Conservation (phyloP, 2,888 invertebrate genomes). For the Caenorhabditis imperialis region DNA sequence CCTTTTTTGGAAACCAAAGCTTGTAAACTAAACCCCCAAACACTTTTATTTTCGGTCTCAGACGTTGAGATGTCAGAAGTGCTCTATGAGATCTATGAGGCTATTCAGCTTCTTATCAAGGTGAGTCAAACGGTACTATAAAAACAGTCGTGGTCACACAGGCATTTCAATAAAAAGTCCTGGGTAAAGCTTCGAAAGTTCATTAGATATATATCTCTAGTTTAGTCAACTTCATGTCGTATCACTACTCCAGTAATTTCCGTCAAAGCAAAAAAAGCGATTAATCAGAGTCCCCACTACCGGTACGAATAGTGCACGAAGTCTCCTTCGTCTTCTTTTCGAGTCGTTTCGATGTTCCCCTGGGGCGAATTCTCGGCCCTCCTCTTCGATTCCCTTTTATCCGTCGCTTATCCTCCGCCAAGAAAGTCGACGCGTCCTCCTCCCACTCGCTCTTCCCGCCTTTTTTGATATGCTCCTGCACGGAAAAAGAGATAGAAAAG, state of each 20-base stretch:
- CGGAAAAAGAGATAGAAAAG: constrained; percentile 26
- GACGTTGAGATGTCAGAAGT: constrained; percentile 29
- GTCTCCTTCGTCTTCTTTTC: not conserved
- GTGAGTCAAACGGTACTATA: too few relatives aligned
- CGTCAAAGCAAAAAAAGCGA: too few relatives aligned
- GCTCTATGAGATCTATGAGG: constrained; percentile 43
- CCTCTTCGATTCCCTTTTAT: constrained; percentile 27
- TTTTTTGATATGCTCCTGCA: constrained; percentile 36
- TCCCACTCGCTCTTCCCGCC: not conserved
- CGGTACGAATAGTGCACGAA: too few relatives aligned
- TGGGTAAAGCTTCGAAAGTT: too few relatives aligned
- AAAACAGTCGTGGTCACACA: too few relatives aligned
- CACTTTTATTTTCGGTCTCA: constrained; percentile 5
- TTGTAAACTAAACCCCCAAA: too few relatives aligned
- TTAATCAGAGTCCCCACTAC: too few relatives aligned
- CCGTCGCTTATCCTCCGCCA: constrained; percentile 47
- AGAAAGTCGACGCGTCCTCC: not conserved
- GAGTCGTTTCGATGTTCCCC: constrained; percentile 10
- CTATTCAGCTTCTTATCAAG: constrained; percentile 43
- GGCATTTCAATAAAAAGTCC: too few relatives aligned
- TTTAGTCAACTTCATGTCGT: too few relatives aligned
- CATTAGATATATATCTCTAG: too few relatives aligned
- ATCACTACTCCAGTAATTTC: too few relatives aligned
- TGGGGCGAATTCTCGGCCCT: not conserved
- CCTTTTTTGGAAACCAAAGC: too few relatives aligned